A percentile compares a stretch with the other conserved stretches of the same genome.
phyloP scores from a whole-genome alignment of 1,140 invertebrate species.

The Babylonia areolata region DNA sequence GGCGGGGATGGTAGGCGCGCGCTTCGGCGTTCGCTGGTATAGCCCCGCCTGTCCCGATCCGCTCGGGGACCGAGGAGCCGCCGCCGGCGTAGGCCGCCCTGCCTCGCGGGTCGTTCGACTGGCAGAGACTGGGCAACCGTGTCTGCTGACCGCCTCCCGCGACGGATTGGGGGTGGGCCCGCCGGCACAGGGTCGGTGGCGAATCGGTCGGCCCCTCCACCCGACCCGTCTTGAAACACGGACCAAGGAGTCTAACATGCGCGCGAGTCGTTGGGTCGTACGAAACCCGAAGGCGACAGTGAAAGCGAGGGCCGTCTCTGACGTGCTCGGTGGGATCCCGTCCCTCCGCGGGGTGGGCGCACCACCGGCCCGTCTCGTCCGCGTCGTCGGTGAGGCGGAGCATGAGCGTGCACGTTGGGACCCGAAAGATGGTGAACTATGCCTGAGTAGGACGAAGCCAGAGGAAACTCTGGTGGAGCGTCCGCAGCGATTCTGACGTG shows the following conservation, averaged over 20 bases:
- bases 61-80: conserved; percentile 42
- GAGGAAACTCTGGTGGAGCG: conserved; percentile 92
- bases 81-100: conserved; percentile 20
- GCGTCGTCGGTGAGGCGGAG: conserved; percentile 78
- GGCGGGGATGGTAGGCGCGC: conserved; percentile 42
- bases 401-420: conserved; percentile 85
- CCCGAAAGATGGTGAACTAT: conserved; percentile 95
- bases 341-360: conserved; percentile 80
- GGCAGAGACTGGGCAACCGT: conserved; percentile 40
- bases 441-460: conserved; percentile 90
- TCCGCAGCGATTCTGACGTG: conserved; percentile 92
- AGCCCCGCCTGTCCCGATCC: conserved; percentile 26
- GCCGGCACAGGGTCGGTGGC: conserved; percentile 50
- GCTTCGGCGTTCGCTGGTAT: conserved; percentile 31
- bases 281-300: conserved; percentile 83
- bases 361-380: conserved; percentile 76
- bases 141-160: conserved; percentile 42
- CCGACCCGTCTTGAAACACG: conserved; percentile 95
- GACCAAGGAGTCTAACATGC: conserved; percentile 93
- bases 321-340: conserved; percentile 73
- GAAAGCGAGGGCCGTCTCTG: conserved; percentile 78
- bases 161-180: conserved; percentile 42
- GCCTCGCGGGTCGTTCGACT: conserved; percentile 24
- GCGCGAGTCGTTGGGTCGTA: conserved; percentile 85
- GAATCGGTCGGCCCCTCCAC: conserved; percentile 74